Base-by-base conservation (phyloP, 2,113 vertebrate genomes). In the Mobula hypostoma region DNA sequence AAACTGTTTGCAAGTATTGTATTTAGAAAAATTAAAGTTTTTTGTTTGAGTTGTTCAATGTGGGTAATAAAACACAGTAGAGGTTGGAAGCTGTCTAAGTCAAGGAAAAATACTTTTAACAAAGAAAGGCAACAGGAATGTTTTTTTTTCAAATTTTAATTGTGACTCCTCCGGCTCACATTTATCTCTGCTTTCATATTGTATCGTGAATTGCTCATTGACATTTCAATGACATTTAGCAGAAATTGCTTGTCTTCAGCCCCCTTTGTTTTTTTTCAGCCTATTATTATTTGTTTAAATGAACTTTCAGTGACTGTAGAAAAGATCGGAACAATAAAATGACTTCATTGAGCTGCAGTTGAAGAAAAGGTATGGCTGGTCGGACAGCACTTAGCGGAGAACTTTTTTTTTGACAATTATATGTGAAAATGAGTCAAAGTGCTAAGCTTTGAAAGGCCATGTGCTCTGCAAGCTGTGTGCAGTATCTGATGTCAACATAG, bases 151-250 rank as follows among this genome's bases (percentile, higher is more conserved):
- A 58, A 27, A 27, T 85, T 85, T 32, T 88, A 88, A 88, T 88
- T 66, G 61, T 32, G 29, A 11, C 58, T 63, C 29, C 85, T 66
- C 61, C 58, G 29, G 58, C 58, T 66, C 32, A 19, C 85, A 88
- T 63, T 88, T 88, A 88, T 88, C 58, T 88, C 63, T 88, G 58
- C 61, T 32, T 66, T 88, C 85, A 63, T 19, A 61, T 58, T 66
- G 85, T 7, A 63, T 66, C 14, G 15, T 88, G 85, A 88, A 88
- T 88, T 58, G n/a, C 85, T 88, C 58, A 12, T n/a, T 88, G 85
- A n/a, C 85, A 88, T 88, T 88, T 88, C 58, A 32, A 7, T 88
- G 85, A 63, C 61, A 88, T 88, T 88, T 88, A 66, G 58, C 85
- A 32, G 58, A 88, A 15, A 88, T 66, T 88, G 85, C 58, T 88